Base-by-base conservation (phyloP, 2,113 vertebrate species). In the Trinectes maculatus region DNA sequence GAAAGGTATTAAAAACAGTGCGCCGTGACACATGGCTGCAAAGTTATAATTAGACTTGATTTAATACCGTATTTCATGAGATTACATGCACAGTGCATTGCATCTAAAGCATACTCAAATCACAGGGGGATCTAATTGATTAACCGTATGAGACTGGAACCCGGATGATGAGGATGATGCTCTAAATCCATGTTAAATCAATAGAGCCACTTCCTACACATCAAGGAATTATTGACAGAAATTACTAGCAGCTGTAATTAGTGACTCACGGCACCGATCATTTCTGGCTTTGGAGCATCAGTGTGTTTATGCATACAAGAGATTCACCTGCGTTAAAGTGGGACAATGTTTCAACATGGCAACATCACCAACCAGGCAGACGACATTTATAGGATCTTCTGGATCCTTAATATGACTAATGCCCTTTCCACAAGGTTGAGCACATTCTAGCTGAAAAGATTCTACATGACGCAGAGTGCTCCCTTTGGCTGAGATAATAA, bases 401-500 rank as follows among this genome's bases (percentile, higher is more conserved):
- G 46, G 76, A 71, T 72, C 70, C 53, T 53, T 71, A 59, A 71
- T 68, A 67, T 48, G 48, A 52, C 64, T 65, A 46, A 63, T 85
- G 87, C 77, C 87, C 88, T 89, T 82, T 74, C 55, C 72, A 86
- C 86, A 91, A 91, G 90, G 90, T 91, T 89, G 82, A 83, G 69
- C 31, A 71, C 76, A 82, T 79, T 83, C 77, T 75, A 66, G 80
- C 37, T 68, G 71, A 78, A 79, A 76, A 82, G 48, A 85, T 74
- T 80, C 59, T 62, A 74, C 62, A 64, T 58, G 80, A 79, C 80
- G 74, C 80, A 79, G 68, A 89, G 77, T 80, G 75, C 83, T 91
- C 85, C 87, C 84, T 83, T 87, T 73, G 78, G 86, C 71, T 86
- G 74, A 87, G 89, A 91, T 93, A 91, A 92, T 91, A 93, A 91